Base-by-base conservation (phyloP, 2,797 vertebrate species). In the Thripadectes ignobilis region DNA sequence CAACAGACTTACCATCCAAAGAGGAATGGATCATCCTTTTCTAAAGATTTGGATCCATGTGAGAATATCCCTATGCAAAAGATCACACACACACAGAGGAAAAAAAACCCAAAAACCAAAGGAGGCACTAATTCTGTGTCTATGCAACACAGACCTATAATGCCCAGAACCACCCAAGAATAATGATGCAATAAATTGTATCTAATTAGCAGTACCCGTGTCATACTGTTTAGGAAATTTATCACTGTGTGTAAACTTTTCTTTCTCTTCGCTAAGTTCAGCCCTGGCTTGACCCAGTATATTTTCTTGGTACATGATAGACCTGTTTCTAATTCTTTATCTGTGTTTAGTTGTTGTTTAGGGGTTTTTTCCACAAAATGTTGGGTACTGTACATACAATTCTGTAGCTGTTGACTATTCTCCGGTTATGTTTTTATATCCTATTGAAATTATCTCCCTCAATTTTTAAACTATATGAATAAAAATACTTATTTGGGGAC, bases 241-340 rank as follows among this genome's bases (percentile, higher is more conserved):
- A 48, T 65, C 22, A 38, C 7, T 32, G 6, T 21, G 2, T 34
- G 14, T 49, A 84, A 81, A 48, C 3, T 79, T 71, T 61, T 32
- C 8, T 43, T 78, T 85, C 68, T 39, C 23, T 58, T 61, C 46
- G 30, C 10, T 19, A 43, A 72, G 11, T 57, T 48, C 21, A 65
- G 6, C 3, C 3, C 29, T 36, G 55, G 30, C 6, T 46, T 43
- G 12, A 16, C 6, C 0, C 3, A 32, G 11, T 54, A 16, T 7
- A 2, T 66, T 74, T 81, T 69, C 55, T 78, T 62, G 7, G 15
- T 27, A 85, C 23, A 34, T 30, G 12, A 21, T 67, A 30, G 6
- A 39, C 9, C 10, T 77, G 5, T 54, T 84, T 62, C 32, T 58
- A 22, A 49, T 46, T 39, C 2, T 89, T 58, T 84, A 18, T 71